phyloP scores from a whole-genome alignment of 2,888 invertebrate genomes.

The Drosophila anomalata region DNA sequence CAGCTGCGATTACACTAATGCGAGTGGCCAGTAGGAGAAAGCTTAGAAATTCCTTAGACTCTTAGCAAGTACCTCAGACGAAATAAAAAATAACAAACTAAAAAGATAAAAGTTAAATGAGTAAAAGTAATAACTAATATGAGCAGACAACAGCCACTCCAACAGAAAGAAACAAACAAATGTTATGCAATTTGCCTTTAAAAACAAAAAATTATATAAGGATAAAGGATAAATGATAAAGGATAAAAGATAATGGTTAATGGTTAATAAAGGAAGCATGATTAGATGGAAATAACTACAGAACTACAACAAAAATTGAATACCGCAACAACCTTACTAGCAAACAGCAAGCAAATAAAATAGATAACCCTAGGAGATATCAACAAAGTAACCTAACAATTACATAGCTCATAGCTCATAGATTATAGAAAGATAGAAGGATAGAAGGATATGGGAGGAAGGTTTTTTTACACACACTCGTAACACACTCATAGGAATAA shows the following conservation, averaged over 20 bases:
- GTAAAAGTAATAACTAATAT: conserved; percentile 26
- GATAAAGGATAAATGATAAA: conserved; percentile 2
- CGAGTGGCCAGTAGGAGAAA: conserved; percentile 26
- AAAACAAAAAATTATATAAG: conserved; percentile 21
- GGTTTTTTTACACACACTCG: conserved; percentile 31
- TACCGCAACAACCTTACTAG: conserved; percentile 76
- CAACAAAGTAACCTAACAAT: conserved; percentile 35
- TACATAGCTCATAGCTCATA: conserved; percentile 36
- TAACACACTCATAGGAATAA: conserved; percentile 44
- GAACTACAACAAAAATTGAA: conserved; percentile 50
- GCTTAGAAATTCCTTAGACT: conserved; percentile 63
- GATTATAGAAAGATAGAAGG: too few relatives aligned
- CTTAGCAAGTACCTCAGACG: conserved; percentile 73
- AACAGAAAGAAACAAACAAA: conserved; percentile 46
- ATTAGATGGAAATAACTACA: not conserved
- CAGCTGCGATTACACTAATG: conserved; percentile 13
- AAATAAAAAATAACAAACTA: conserved; percentile 27
- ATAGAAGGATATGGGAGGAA: conserved; percentile 6
- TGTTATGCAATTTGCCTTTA: conserved; percentile 52
- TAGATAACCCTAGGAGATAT: conserved; percentile 45
- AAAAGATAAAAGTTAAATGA: not conserved
- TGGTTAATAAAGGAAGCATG: conserved; percentile 6
- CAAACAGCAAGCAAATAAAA: conserved; percentile 67
- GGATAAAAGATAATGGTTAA: conserved; percentile 1
- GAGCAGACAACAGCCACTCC: conserved; percentile 25